Base-by-base conservation (phyloP, 2,113 vertebrate species). In the Dunckerocampus dactyliophorus region DNA sequence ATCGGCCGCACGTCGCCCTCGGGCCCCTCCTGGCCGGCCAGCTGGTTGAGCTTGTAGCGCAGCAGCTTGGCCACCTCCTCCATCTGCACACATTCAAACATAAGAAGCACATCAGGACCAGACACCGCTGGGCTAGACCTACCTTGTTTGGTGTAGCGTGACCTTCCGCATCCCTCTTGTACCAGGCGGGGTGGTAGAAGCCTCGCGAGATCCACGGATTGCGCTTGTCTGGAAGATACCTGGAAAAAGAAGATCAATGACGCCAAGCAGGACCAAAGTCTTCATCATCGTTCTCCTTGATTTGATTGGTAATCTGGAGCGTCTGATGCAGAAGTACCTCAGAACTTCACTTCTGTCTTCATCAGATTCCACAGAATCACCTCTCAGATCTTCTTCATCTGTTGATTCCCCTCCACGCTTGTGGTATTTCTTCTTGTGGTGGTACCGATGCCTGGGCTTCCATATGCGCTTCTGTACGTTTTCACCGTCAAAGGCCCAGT, bases 41-140 rank as follows among this genome's bases (percentile, higher is more conserved):
- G 86, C 34, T 93, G 92, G 1, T 92, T 90, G 67, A 94, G 94
- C 81, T 92, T 93, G 80, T 93, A 92, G 74, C 90, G 93, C 31
- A 97, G 86, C 14, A 94, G 81, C 3, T 92, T 89, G 59, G 93
- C 90, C 0, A 95, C 87, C 47, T 94, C 82, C 3, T 93, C 92
- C 86, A 95, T 88, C 75, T 92, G 85, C 49, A 54, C 43, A 69
- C 20, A 61, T 12, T 4, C 12, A 51, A 61, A 17, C 16, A 13
- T 42, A 39, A 56, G 15, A 59, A 42, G 0, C 0, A 47, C 3
- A 43, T 47, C 15, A 17, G 14, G 46, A 37, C 3, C 1, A 8
- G 6, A 24, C 13, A 3, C 39, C 1, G 3, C 16, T 17, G 8
- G 1, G 15, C 37, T 5, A 6, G 17, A n/a, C 5, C 10, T 62